Base-by-base conservation (phyloP, 2,113 vertebrate genomes). In the Rhombomys opimus region DNA sequence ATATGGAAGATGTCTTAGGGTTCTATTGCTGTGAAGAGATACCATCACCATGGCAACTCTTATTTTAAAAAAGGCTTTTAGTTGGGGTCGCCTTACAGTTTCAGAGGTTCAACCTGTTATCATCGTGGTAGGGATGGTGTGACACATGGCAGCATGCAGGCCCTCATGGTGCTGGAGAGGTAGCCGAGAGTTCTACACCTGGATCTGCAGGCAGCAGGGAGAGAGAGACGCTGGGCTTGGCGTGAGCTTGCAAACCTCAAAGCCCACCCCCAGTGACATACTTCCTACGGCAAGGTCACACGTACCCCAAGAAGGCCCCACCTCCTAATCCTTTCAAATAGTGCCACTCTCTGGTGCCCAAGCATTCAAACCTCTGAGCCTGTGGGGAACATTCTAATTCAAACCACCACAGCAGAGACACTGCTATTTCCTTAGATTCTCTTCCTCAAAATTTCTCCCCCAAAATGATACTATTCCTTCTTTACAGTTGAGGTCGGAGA, bases 391-490 rank as follows among this genome's bases (percentile, higher is more conserved):
- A 63, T 41, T 84, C n/a, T 63, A 41, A 63, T 41, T 84, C n/a
- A 41, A 41, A 38, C 35, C 2, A 14, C 20, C 6, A 82, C 35
- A 38, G 54, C 4, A 30, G 41, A 94, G 77, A 93, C 80, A 73
- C 80, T 15, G n/a, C 32, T 38, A 61, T 0, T 70, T 70, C 18
- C 46, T 90, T 67, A 1, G 41, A 93, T 38, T 87, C 46, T 93
- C 91, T 85, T 67, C 80, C 32, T 96, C 82, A 88, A 68, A 94
- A 91, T 46, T 46, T 63, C 2, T 88, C 57, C 32, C 82, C 77
- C 89, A 59, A 89, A 87, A 93, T 87, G 63, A 84, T 54, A 59
- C 30, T 57, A 86, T 82, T 90, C 92, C 68, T 94, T 20, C 17
- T 72, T 65, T 86, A 72, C 22, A 46, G 17, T 67, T 67, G 80